Evolutionary conservation across 2,888 invertebrate genomes (phyloP).

Genomic region (Erpobdella octoculata): DNA sequence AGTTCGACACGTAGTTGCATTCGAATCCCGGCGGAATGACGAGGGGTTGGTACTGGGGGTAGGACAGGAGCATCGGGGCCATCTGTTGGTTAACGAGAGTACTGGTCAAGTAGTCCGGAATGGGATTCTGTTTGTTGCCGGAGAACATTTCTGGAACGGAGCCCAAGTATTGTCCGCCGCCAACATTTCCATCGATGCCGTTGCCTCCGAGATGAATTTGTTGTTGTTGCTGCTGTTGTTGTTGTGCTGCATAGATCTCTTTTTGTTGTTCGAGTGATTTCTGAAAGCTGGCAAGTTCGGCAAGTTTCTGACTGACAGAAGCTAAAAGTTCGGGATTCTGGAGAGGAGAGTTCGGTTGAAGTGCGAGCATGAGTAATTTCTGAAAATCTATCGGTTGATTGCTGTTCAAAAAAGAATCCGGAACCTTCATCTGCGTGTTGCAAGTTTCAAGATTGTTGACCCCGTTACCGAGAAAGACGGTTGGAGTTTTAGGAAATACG

Average conservation of each 20-base stretch:
- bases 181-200: background rate
- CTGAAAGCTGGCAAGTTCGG: background rate
- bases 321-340: background rate
- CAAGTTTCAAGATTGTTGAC: background rate
- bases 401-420: background rate
- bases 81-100: background rate
- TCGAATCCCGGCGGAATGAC: background rate
- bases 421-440: background rate
- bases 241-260: background rate
- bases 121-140: background rate
- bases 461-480: background rate
- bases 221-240: background rate
- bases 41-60: background rate
- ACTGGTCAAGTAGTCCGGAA: background rate
- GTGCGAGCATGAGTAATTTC: background rate
- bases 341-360: background rate
- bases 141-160: background rate
- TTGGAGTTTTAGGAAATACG: no score
- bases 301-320: background rate
- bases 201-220: background rate
- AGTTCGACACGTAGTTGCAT: background rate
- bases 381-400: conserved; percentile 1
- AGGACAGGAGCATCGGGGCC: background rate
- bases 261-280: background rate
- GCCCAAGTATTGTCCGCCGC: no score